Percentiles rank a stretch among this genome's conserved stretches.
Evolutionary conservation across 2,888 invertebrate species (phyloP).

Genomic region (Drosophila fulvimacula): DNA sequence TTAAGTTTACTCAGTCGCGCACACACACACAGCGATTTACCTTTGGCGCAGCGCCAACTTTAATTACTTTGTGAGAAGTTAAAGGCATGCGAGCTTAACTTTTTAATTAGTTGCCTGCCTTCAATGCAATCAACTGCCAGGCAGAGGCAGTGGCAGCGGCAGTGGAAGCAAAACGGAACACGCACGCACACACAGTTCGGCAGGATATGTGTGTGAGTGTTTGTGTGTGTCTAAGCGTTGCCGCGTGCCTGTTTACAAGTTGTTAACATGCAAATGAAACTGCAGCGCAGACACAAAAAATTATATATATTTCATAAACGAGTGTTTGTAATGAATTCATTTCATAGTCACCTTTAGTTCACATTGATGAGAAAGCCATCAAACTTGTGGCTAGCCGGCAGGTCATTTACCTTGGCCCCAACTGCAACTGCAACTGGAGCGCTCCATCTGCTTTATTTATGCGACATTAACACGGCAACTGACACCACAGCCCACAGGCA

Average conservation of each 20-base stretch:
- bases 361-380: conserved; percentile 39
- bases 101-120: conserved; percentile 74
- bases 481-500: conserved; percentile 23
- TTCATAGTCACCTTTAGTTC: conserved; percentile 32
- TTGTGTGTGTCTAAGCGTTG: conserved; percentile 31
- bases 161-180: conserved; percentile 20
- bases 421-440: not conserved
- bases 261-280: conserved; percentile 75
- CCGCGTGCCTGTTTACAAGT: conserved; percentile 50
- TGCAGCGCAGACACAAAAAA: conserved; percentile 33
- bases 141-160: conserved; percentile 22
- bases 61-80: conserved; percentile 76
- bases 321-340: conserved; percentile 43
- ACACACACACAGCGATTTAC: conserved; percentile 46
- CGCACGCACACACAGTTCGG: not conserved
- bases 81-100: conserved; percentile 75
- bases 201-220: conserved; percentile 19
- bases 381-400: conserved; percentile 1
- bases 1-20: conserved; percentile 48
- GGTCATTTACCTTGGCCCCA: conserved; percentile 3
- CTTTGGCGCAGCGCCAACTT: conserved; percentile 67
- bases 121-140: conserved; percentile 67
- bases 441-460: conserved; percentile 64
- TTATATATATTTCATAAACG: not conserved
- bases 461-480: conserved; percentile 51